These are phyloP conservation scores for Turritopsis rubra DNA, from an alignment of 30 jellyfish, hydroid and myxozoan genomes.

Conservation along the genomic window DNA sequence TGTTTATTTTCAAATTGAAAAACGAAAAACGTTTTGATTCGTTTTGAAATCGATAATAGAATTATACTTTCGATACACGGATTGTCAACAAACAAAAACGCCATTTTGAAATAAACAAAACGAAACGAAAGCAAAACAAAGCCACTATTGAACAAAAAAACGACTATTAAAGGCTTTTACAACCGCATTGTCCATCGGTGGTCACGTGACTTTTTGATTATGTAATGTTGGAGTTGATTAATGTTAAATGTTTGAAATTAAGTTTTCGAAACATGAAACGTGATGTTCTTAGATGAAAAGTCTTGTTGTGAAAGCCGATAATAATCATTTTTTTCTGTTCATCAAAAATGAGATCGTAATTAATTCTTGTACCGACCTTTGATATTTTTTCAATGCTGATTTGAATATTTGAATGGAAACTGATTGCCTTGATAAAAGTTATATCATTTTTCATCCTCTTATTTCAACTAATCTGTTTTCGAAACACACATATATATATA, in stretches of 20 bases:
- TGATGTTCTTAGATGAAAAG: neutral
- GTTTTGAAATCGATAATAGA: no score
- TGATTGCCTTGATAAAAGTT: neutral
- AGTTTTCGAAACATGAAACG: neutral
- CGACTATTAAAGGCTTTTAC: no score
- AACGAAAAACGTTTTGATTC: no score
- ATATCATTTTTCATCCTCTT: neutral
- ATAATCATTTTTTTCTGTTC: neutral
- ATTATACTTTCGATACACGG: no score
- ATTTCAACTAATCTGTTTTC: neutral
- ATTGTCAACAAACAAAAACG: no score
- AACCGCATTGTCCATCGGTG: no score
- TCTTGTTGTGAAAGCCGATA: neutral
- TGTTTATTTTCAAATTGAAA: no score
- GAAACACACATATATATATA: no score
- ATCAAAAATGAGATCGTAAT: neutral
- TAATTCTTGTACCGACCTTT: neutral
- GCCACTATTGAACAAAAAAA: no score
- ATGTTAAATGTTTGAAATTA: neutral
- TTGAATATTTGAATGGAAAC: neutral
- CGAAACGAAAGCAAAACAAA: no score
- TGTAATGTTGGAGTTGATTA: neutral
- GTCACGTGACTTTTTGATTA: no score
- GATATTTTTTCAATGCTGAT: neutral
- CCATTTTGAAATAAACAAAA: no score